Percentiles rank a stretch among this genome's conserved stretches.
phyloP scores from a whole-genome alignment of 2,113 vertebrate genomes.

The Campylomormyrus numenius region DNA sequence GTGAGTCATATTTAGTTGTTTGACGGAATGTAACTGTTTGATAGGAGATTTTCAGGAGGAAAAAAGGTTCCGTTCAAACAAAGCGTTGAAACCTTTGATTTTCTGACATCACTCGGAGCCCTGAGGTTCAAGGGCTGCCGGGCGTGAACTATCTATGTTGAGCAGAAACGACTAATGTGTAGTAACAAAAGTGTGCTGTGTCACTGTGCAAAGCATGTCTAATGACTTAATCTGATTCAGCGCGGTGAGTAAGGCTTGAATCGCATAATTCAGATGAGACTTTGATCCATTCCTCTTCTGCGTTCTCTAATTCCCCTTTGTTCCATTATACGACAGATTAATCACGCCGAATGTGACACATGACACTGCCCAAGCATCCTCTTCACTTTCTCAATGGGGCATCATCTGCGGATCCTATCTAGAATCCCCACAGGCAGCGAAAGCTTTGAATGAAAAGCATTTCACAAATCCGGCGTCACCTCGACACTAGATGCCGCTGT shows the following conservation, averaged over 20 bases:
- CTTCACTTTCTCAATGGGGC: neutral
- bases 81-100: neutral
- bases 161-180: neutral
- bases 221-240: slow-evolving; percentile 2
- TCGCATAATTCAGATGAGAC: neutral
- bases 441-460: neutral
- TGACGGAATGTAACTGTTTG: neutral
- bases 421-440: neutral
- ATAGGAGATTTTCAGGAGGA: neutral
- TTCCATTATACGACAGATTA: slow-evolving; percentile 9
- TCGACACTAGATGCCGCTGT: slow-evolving; percentile 7
- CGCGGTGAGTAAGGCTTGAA: neutral
- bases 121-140: neutral
- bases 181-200: neutral
- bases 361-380: neutral
- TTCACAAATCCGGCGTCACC: neutral
- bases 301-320: slow-evolving; percentile 14
- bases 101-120: neutral
- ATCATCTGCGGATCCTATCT: neutral
- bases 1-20: neutral
- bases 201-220: slow-evolving; percentile 4
- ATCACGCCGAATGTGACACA: slow-evolving; percentile 10
- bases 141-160: neutral
- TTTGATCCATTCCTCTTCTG: neutral
- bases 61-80: neutral